Percentiles rank a stretch among this genome's conserved stretches.
Evolutionary conservation across 2,888 invertebrate genomes (phyloP).

Genomic region (Cephonodes hylas): DNA sequence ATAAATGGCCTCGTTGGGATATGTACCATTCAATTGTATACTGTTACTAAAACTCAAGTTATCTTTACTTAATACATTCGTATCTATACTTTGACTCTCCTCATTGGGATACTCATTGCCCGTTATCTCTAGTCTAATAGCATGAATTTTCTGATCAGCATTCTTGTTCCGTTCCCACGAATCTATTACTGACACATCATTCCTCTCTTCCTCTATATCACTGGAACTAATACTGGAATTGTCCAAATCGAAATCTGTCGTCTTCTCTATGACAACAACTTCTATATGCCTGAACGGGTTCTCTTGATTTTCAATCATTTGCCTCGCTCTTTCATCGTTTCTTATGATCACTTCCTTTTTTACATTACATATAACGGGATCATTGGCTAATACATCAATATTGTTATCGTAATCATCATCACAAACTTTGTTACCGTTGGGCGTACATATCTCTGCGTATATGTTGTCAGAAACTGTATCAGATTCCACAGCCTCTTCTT

Average conservation of each 20-base stretch:
- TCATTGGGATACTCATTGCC: constrained; percentile 68
- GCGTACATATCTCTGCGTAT: constrained; percentile 85
- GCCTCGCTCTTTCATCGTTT: constrained; percentile 71
- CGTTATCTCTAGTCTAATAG: constrained; percentile 76
- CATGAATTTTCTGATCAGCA: constrained; percentile 67
- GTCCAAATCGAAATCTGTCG: constrained; percentile 73
- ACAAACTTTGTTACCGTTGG: constrained; percentile 56
- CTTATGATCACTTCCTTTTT: constrained; percentile 74
- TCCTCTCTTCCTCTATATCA: constrained; percentile 67
- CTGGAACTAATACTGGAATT: constrained; percentile 70
- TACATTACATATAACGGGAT: constrained; percentile 75
- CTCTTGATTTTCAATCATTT: constrained; percentile 71
- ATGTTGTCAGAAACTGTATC: constrained; percentile 82
- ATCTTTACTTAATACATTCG: constrained; percentile 67
- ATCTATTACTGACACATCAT: constrained; percentile 71
- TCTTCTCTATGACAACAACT: constrained; percentile 78
- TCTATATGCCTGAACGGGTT: constrained; percentile 77
- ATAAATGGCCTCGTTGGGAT: constrained; percentile 79
- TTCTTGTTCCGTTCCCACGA: constrained; percentile 73
- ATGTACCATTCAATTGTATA: constrained; percentile 79
- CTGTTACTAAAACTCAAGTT: constrained; percentile 78
- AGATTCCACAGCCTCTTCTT: constrained; percentile 68
- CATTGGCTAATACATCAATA: constrained; percentile 69
- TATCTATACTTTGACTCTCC: constrained; percentile 55
- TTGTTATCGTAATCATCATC: constrained; percentile 74